Evolutionary conservation across 2,888 invertebrate species (phyloP), one percentile per base, ranked within the genome.

Genomic region (Rhingia rostrata): DNA sequence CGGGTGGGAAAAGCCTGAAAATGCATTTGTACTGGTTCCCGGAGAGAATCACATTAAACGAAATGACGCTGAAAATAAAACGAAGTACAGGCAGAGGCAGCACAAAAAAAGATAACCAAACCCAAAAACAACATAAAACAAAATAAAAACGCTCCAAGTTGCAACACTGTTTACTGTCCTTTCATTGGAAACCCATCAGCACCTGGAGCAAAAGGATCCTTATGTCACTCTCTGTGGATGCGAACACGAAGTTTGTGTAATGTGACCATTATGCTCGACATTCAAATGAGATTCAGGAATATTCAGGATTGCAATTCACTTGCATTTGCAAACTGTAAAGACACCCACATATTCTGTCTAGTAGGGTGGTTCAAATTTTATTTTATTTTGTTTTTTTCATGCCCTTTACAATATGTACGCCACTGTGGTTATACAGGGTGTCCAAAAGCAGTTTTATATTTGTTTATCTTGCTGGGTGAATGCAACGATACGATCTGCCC

Each of bases 11-110:
- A 61, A 63, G 22, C 22, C 67, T 56, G 49, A 32, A 70, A 84
- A 84, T 45, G 64, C 69, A 70, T 74, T 70, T 51, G 39, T 43
- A 54, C 41, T 47, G 41, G 43, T 73, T 51, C 37, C 39, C 51
- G 51, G 39, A 61, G 74, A 66, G 66, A 84, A 84, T 64, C 47
- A 70, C 54, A 80, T 83, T 83, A 72, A 83, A 79, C 54, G 51
- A 69, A 73, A 80, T 47, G 58, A 74, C 80, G 72, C 78, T 63
- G 56, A 43, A 53, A 77, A 51, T 56, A 47, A 70, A 69, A 77
- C 12, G 41, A 61, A 22, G 22, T 22, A 22, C 22, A 22, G 22
- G 22, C 22, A 22, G 22, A 22, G 2, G 22, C 22, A 22, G 22
- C 22, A 32, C 61, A 64, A 39, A 61, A 45, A 10, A 60, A 37